These are phyloP conservation scores for Heloderma charlesbogerti DNA, from an alignment of 2,113 vertebrate genomes.

Conservation along the genomic window DNA sequence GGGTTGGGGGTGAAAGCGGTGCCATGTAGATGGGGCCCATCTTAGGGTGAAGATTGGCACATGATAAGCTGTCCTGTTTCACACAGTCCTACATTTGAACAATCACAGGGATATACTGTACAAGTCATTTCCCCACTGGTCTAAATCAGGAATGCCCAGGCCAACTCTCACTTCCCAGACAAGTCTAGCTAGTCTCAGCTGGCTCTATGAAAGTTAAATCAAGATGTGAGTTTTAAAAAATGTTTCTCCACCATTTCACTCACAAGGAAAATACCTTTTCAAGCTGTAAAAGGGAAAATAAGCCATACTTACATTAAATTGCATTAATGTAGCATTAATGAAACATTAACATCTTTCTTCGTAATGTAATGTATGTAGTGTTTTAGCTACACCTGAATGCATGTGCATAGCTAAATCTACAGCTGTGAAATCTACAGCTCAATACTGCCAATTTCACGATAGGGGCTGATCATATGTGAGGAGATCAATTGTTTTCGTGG, in stretches of 20 bases:
- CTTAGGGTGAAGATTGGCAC: background rate
- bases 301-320: background rate
- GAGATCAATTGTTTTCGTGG: background rate
- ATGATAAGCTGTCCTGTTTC: background rate
- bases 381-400: background rate
- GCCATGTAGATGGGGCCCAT: too few relatives aligned
- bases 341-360: too few relatives aligned
- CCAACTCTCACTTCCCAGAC: background rate
- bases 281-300: too few relatives aligned
- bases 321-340: too few relatives aligned
- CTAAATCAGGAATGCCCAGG: background rate
- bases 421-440: background rate
- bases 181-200: background rate
- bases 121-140: background rate
- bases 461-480: background rate
- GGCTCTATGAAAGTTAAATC: background rate
- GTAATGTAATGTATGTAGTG: too few relatives aligned
- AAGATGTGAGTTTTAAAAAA: too few relatives aligned
- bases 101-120: background rate
- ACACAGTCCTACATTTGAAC: background rate
- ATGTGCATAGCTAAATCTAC: background rate
- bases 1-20: too few relatives aligned
- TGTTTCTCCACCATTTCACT: too few relatives aligned
- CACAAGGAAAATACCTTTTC: too few relatives aligned
- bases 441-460: background rate